Base-by-base conservation (phyloP, 1,140 invertebrate genomes). In the Heliothis virescens region DNA sequence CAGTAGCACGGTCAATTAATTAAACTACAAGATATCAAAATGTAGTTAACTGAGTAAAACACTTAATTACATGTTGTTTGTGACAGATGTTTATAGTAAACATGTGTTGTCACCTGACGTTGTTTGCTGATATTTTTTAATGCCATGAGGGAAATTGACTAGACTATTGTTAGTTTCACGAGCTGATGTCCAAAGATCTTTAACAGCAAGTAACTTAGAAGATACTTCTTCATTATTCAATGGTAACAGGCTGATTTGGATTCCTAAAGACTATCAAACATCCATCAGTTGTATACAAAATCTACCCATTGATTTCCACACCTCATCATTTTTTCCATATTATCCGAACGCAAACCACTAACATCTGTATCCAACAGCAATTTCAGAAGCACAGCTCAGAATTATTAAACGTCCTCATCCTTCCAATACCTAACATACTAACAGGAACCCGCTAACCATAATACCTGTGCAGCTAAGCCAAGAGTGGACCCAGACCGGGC, bases 401-500 rank as follows among this genome's bases (percentile, higher is more conserved):
- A 41, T 41, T 41, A 1, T 41, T 5, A 41, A 41, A 7, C 34
- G 5, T 13, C 26, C 52, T 0, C 2, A 15, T 62, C 11, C n/a
- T 16, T 67, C 11, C 16, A 48, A 16, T 47, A 47, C 34, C 26
- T 11, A 48, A 21, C 41, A 67, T 13, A 16, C 63, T 67, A 67
- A 67, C 63, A 41, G 18, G 34, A 12, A 47, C 18, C 63, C 63
- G 16, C 48, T 71, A 71, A 52, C n/a, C 21, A 53, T 50, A 29
- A 15, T 71, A 71, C n/a, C 67, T 67, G 48, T 50, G 47, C 15
- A 11, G 41, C 48, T 26, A 71, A 53, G n/a, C 63, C 16, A 50
- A 52, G 48, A 71, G 67, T 71, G 67, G 67, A 71, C 67, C 21
- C 16, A 15, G 63, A 67, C 63, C 34, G 60, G 65, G 41, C 57